A percentile compares a stretch with the other conserved stretches of the same genome.
Evolutionary conservation across 2,113 vertebrate genomes (phyloP).

Genomic region (Caranx ignobilis): DNA sequence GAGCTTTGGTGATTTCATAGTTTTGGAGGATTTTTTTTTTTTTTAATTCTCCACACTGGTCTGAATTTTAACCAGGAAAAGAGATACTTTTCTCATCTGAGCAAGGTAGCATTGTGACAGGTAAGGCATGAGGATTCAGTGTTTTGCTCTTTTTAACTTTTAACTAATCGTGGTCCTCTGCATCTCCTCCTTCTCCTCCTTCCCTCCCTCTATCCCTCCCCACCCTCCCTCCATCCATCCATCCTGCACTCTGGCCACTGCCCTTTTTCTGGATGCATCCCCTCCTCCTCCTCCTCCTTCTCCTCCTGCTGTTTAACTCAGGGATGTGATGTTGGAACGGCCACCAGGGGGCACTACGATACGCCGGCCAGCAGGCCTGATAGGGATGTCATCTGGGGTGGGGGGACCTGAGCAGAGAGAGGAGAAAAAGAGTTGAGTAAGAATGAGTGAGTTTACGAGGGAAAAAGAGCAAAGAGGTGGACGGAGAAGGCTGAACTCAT

Average conservation of each 20-base stretch:
- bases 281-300: conserved; percentile 12
- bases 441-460: background rate
- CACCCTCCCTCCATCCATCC: conserved; percentile 24
- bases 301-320: conserved; percentile 87
- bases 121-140: conserved; percentile 98
- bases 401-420: conserved; percentile 80
- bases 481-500: background rate
- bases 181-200: conserved; percentile 42
- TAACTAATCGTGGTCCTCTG: conserved; percentile 75
- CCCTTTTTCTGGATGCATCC: conserved; percentile 39
- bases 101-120: conserved; percentile 91
- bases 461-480: background rate
- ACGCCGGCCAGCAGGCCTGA: conserved; percentile 93
- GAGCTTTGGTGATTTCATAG: conserved; percentile 10
- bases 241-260: conserved; percentile 56
- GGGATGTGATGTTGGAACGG: conserved; percentile 97
- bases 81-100: conserved; percentile 89
- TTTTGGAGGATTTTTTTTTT: background rate
- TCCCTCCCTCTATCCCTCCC: background rate
- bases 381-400: conserved; percentile 82
- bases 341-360: conserved; percentile 95
- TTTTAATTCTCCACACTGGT: conserved; percentile 2
- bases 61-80: conserved; percentile 79
- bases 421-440: background rate
- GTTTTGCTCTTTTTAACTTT: conserved; percentile 80